Percentiles rank a stretch among this genome's conserved stretches.
Conservation (phyloP, 2,113 vertebrate species). For the Suricata suricatta region DNA sequence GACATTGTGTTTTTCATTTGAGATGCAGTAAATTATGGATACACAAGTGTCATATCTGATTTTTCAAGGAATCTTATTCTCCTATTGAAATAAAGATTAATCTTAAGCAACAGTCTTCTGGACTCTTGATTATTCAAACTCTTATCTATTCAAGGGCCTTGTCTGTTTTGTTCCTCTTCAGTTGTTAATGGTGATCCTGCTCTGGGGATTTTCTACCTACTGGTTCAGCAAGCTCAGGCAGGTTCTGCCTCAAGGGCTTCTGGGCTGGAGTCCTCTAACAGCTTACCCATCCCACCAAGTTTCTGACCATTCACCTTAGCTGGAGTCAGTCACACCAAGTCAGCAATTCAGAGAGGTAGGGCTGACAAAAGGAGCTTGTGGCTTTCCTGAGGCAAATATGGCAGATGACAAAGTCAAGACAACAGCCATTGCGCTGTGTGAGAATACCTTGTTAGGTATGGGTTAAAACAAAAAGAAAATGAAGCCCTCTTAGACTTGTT, state of each 20-base stretch:
- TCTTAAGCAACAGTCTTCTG: not conserved
- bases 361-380: not conserved
- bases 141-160: constrained; percentile 42
- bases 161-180: constrained; percentile 22
- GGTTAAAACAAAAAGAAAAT: not conserved
- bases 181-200: constrained; percentile 39
- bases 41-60: not conserved
- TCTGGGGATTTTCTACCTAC: constrained; percentile 36
- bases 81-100: not conserved
- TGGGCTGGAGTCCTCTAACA: constrained; percentile 11
- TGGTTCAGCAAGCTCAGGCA: constrained; percentile 63
- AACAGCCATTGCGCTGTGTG: not conserved
- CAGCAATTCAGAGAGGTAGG: not conserved
- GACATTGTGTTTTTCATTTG: not conserved
- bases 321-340: not conserved
- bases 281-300: not conserved
- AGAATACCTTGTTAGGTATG: not conserved
- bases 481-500: not conserved
- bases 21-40: not conserved
- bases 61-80: not conserved
- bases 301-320: not conserved
- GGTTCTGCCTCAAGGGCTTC: constrained; percentile 47
- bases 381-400: constrained; percentile 28
- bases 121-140: not conserved
- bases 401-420: not conserved